These are phyloP conservation scores for Embidobia sp. DNA, from an alignment of 2,888 invertebrate species.

Conservation along the genomic window DNA sequence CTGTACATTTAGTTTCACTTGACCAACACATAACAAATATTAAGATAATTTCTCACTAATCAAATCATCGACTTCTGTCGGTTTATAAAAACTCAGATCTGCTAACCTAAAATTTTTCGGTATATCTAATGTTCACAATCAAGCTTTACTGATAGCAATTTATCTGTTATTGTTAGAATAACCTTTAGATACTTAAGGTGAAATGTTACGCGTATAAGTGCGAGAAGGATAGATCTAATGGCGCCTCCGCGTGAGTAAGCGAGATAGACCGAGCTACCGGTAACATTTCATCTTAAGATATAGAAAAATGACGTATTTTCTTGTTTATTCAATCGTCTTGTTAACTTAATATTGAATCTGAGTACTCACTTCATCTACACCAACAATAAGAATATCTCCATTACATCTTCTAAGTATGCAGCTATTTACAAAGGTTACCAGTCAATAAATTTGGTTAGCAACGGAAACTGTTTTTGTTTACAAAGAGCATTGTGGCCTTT, in stretches of 20 bases:
- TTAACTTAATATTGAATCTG: background rate
- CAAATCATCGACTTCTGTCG: constrained; percentile 46
- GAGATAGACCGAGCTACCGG: no score
- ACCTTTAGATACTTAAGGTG: background rate
- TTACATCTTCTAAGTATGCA: background rate
- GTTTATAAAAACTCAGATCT: constrained; percentile 44
- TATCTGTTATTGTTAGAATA: background rate
- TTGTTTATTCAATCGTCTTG: background rate
- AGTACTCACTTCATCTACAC: constrained; percentile 7
- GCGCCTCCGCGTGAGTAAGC: no score
- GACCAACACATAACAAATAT: constrained; percentile 39
- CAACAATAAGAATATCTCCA: constrained; percentile 14
- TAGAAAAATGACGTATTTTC: background rate
- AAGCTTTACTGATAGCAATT: background rate
- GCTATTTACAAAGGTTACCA: constrained; percentile 6
- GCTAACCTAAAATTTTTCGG: constrained; percentile 51
- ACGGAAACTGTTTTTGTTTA: no score
- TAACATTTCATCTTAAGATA: no score
- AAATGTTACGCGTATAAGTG: no score
- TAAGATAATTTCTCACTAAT: constrained; percentile 54
- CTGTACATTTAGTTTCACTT: constrained; percentile 28
- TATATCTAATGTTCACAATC: background rate
- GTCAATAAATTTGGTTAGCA: constrained; percentile 44
- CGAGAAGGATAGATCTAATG: no score
- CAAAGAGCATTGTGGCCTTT: no score